phyloP scores from a whole-genome alignment of 2,888 invertebrate species.

The Ecliptopera silaceata region DNA sequence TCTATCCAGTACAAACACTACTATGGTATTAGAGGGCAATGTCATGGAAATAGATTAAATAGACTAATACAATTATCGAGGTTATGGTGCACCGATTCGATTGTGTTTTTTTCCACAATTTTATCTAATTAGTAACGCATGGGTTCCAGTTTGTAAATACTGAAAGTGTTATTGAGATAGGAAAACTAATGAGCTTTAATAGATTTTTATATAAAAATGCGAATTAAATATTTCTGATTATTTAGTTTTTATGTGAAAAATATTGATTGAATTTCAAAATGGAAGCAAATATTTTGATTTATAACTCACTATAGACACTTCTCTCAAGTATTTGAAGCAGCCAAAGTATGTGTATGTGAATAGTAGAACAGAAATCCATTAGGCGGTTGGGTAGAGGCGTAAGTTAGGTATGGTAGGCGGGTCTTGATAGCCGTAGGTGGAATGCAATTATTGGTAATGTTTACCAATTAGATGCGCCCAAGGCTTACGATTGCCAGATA shows the following conservation, averaged over 20 bases:
- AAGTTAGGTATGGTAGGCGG: conserved; percentile 27
- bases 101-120: conserved; percentile 26
- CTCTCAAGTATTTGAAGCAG: conserved; percentile 40
- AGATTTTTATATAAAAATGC: too few species aligned
- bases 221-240: too few species aligned
- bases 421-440: conserved; percentile 41
- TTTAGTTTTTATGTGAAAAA: too few species aligned
- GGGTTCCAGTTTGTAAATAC: conserved; percentile 2
- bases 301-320: conserved; percentile 42
- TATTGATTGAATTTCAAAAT: conserved; percentile 35
- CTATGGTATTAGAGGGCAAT: conserved; percentile 52
- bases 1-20: conserved; percentile 50
- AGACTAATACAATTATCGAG: conserved; percentile 40
- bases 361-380: conserved; percentile 21
- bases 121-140: conserved; percentile 28
- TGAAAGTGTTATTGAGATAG: not conserved
- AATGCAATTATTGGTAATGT: conserved; percentile 66
- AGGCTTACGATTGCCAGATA: conserved; percentile 52
- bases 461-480: conserved; percentile 69
- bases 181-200: not conserved
- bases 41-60: conserved; percentile 46
- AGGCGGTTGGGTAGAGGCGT: conserved; percentile 21
- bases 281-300: conserved; percentile 46
- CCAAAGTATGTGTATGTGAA: conserved; percentile 11
- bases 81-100: conserved; percentile 40